A percentile compares a stretch with the other conserved stretches of the same genome.
Evolutionary conservation across 2,888 invertebrate species (phyloP).

Genomic region (Xestoiulus laeticollis): DNA sequence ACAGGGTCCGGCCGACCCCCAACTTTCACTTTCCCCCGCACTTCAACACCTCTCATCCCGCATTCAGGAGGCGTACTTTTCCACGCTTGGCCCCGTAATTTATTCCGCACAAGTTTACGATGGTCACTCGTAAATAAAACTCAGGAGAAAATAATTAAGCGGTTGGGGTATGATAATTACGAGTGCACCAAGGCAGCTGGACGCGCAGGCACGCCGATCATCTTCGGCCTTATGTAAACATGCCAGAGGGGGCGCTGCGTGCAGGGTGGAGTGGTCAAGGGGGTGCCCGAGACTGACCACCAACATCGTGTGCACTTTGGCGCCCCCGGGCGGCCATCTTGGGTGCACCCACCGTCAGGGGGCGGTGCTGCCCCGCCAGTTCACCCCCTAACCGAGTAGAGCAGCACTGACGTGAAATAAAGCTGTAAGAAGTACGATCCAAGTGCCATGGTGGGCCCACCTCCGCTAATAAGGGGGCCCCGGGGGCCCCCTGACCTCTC

Average conservation of each 20-base stretch:
- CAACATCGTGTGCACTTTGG: conserved; percentile 32
- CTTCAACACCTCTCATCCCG: background rate
- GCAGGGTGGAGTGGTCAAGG: background rate
- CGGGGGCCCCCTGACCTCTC: background rate
- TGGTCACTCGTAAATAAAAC: background rate
- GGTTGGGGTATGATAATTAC: background rate
- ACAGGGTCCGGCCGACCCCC: background rate
- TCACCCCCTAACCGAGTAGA: background rate
- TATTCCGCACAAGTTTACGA: background rate
- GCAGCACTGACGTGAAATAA: background rate
- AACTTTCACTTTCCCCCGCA: background rate
- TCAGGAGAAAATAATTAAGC: background rate
- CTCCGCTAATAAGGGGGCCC: conserved; percentile 38
- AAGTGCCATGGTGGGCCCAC: conserved; percentile 39
- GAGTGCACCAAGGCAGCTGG: background rate
- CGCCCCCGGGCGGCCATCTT: conserved; percentile 1
- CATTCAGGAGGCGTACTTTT: background rate
- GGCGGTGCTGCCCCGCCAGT: background rate
- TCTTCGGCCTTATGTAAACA: background rate
- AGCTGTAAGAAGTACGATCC: conserved; percentile 24
- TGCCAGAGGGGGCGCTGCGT: background rate
- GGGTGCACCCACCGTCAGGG: background rate
- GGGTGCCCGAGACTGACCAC: conserved; percentile 13
- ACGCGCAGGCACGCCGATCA: background rate
- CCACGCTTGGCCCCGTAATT: background rate